Evolutionary conservation across 2,888 invertebrate species (phyloP).

Genomic region (Rhogogaster chlorosoma): DNA sequence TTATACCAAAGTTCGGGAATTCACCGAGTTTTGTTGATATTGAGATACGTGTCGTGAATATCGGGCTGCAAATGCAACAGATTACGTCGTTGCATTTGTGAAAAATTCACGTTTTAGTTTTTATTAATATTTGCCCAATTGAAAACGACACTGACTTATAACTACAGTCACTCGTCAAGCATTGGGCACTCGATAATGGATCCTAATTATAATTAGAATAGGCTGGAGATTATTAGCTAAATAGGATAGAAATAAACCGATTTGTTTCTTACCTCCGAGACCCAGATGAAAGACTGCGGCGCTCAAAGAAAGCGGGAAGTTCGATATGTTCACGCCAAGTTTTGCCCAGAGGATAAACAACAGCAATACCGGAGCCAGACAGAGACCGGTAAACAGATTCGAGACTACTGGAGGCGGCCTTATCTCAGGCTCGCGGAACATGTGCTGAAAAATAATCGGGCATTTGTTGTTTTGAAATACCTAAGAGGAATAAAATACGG

Average conservation of each 20-base stretch:
- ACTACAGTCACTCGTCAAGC: slow-evolving; percentile 64
- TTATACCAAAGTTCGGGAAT: neutral
- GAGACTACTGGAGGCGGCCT: slow-evolving; percentile 94
- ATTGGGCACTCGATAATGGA: slow-evolving; percentile 62
- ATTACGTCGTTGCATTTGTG: slow-evolving; percentile 65
- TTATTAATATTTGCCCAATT: slow-evolving; percentile 69
- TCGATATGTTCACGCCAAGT: slow-evolving; percentile 92
- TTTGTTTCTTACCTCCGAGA: slow-evolving; percentile 84
- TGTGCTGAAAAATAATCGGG: slow-evolving; percentile 80
- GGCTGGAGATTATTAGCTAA: neutral
- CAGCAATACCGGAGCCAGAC: slow-evolving; percentile 89
- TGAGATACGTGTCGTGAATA: slow-evolving; percentile 68
- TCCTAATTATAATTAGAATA: neutral
- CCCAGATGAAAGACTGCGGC: slow-evolving; percentile 95
- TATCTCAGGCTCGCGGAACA: slow-evolving; percentile 95
- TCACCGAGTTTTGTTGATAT: neutral
- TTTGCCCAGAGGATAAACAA: slow-evolving; percentile 92
- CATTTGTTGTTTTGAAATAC: too few species aligned
- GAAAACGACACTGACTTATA: slow-evolving; percentile 65
- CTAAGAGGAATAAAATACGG: neutral
- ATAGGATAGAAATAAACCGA: neutral
- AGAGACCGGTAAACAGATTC: slow-evolving; percentile 92
- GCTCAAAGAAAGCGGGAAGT: slow-evolving; percentile 88
- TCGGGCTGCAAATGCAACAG: slow-evolving; percentile 72
- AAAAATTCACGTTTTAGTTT: slow-evolving; percentile 68